phyloP scores from a whole-genome alignment of 2,888 invertebrate species.

The Noctua pronuba region DNA sequence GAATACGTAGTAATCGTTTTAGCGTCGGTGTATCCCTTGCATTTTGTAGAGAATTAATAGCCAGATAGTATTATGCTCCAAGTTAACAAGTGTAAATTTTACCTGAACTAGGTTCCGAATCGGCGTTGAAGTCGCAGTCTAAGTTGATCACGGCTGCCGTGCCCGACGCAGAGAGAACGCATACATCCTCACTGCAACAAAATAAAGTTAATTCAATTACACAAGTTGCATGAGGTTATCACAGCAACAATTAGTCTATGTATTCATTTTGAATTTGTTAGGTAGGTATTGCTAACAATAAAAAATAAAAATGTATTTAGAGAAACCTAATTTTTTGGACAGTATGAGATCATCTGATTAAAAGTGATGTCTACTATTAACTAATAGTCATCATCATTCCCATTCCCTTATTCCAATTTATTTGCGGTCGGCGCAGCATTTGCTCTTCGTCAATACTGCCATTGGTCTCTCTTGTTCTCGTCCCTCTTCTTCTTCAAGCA shows the following conservation, averaged over 20 bases:
- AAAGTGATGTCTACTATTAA: too few species aligned
- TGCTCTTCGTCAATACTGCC: too few species aligned
- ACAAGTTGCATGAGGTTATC: background rate
- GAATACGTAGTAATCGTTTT: too few species aligned
- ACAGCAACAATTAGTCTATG: background rate
- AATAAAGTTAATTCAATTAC: slow-evolving; percentile 41
- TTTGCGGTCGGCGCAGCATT: too few species aligned
- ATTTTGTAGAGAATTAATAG: background rate
- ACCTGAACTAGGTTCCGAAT: slow-evolving; percentile 76
- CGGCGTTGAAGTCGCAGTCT: slow-evolving; percentile 83
- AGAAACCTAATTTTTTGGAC: background rate
- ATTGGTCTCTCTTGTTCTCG: background rate
- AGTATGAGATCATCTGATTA: too few species aligned
- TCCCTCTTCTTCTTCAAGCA: background rate
- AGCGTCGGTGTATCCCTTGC: too few species aligned
- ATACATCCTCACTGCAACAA: slow-evolving; percentile 96
- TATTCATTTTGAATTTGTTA: background rate
- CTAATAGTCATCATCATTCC: too few species aligned
- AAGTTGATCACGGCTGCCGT: slow-evolving; percentile 95
- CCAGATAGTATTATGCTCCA: too few species aligned
- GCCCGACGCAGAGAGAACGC: slow-evolving; percentile 97
- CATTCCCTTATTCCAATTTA: too few species aligned
- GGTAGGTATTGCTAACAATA: background rate
- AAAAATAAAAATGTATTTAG: background rate
- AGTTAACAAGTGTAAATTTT: slow-evolving; percentile 2